These are phyloP conservation scores for Harmothoe impar DNA, from an alignment of 2,888 invertebrate species.

Conservation along the genomic window DNA sequence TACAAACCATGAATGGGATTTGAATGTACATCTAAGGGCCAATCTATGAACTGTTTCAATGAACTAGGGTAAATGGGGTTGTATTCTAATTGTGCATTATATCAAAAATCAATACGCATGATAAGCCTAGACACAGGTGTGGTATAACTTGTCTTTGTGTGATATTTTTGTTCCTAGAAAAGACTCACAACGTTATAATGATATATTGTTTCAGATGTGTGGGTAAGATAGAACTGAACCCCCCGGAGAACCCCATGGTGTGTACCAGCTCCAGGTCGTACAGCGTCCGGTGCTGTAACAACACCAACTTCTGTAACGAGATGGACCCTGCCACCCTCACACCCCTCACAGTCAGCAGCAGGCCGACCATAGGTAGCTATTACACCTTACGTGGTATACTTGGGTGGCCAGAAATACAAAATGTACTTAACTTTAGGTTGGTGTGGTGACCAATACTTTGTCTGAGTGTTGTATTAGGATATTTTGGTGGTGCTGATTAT, in stretches of 20 bases:
- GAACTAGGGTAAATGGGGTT: too few species aligned
- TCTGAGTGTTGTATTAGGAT: too few species aligned
- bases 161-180: too few species aligned
- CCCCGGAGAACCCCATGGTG: constrained; percentile 48
- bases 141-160: too few species aligned
- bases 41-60: too few species aligned
- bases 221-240: neutral
- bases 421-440: neutral
- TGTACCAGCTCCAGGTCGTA: neutral
- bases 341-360: constrained; percentile 9
- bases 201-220: constrained; percentile 57
- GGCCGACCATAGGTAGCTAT: constrained; percentile 36
- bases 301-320: constrained; percentile 60
- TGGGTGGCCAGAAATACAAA: neutral
- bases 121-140: too few species aligned
- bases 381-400: neutral
- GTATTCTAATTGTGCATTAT: too few species aligned
- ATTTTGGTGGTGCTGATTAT: neutral
- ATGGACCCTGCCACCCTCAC: constrained; percentile 40
- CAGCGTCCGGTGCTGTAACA: constrained; percentile 46
- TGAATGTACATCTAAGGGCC: too few species aligned
- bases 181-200: too few species aligned
- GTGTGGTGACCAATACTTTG: too few species aligned
- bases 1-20: too few species aligned
- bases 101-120: too few species aligned